A percentile compares a stretch with the other conserved stretches of the same genome.
These are phyloP conservation scores for Camponotus floridanus DNA, from an alignment of 1,140 invertebrate genomes.

Conservation along the genomic window DNA sequence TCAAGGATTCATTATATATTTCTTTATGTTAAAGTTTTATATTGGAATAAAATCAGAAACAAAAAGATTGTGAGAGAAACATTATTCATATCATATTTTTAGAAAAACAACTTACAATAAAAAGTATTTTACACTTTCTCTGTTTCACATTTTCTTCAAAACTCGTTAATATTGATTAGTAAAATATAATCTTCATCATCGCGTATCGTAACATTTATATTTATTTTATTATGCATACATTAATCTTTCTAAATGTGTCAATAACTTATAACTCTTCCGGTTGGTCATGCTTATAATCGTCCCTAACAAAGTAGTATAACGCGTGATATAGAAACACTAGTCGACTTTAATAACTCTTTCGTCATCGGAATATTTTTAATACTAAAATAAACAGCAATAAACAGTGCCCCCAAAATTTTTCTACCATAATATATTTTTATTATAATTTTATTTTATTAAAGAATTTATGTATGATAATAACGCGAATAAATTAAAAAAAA, in stretches of 20 bases:
- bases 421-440: not conserved
- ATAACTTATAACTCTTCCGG: slow-evolving; percentile 45
- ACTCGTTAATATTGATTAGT: not conserved
- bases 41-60: not conserved
- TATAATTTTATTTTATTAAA: not conserved
- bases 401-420: not conserved
- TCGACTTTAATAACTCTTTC: slow-evolving; percentile 9
- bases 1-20: not conserved
- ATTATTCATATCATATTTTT: not conserved
- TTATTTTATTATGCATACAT: slow-evolving; percentile 15
- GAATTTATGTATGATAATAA: not conserved
- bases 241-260: slow-evolving; percentile 33
- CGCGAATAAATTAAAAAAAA: not conserved
- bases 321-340: not conserved
- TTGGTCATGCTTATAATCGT: not conserved
- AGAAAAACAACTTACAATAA: not conserved
- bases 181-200: not conserved
- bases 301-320: not conserved
- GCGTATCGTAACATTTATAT: slow-evolving; percentile 29
- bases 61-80: not conserved
- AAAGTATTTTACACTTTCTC: not conserved
- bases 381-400: not conserved
- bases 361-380: not conserved
- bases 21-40: not conserved
- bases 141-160: not conserved